A percentile compares a stretch with the other conserved stretches of the same genome.
Evolutionary conservation across 2,113 vertebrate species (phyloP).

Genomic region (Hiodon tergisus): DNA sequence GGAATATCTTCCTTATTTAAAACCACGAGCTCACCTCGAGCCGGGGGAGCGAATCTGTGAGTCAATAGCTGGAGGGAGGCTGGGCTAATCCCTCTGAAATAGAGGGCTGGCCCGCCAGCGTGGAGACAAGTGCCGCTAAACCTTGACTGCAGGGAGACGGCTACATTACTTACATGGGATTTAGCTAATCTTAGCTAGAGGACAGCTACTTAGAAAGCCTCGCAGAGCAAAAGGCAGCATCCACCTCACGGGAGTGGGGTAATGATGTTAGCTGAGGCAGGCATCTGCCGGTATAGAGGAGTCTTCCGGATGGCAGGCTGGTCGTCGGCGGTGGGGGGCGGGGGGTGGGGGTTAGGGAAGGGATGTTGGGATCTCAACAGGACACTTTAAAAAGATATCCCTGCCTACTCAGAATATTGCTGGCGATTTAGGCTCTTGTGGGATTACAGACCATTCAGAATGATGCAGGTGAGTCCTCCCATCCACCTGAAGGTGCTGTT

Average conservation of each 20-base stretch:
- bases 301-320: constrained; percentile 48
- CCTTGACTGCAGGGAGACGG: constrained; percentile 74
- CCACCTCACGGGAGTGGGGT: constrained; percentile 72
- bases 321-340: background rate
- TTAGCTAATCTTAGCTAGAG: constrained; percentile 80
- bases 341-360: constrained; percentile 9
- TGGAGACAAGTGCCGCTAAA: constrained; percentile 75
- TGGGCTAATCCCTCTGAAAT: constrained; percentile 74
- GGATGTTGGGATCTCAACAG: constrained; percentile 41
- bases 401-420: constrained; percentile 72
- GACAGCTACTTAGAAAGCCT: constrained; percentile 80
- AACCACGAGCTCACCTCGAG: constrained; percentile 63
- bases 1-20: constrained; percentile 58
- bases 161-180: constrained; percentile 81
- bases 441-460: constrained; percentile 69
- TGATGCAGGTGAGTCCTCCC: constrained; percentile 47
- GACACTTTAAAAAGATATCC: constrained; percentile 57
- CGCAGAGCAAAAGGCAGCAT: constrained; percentile 70
- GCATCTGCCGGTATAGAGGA: constrained; percentile 66
- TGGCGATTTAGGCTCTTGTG: constrained; percentile 67
- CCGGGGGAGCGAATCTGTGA: constrained; percentile 65
- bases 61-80: constrained; percentile 74
- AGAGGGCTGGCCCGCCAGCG: constrained; percentile 70
- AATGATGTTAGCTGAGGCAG: constrained; percentile 76
- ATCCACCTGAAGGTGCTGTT: constrained; percentile 45